These are phyloP conservation scores for Axis porcinus DNA, from an alignment of 2,113 vertebrate species.

Conservation along the genomic window DNA sequence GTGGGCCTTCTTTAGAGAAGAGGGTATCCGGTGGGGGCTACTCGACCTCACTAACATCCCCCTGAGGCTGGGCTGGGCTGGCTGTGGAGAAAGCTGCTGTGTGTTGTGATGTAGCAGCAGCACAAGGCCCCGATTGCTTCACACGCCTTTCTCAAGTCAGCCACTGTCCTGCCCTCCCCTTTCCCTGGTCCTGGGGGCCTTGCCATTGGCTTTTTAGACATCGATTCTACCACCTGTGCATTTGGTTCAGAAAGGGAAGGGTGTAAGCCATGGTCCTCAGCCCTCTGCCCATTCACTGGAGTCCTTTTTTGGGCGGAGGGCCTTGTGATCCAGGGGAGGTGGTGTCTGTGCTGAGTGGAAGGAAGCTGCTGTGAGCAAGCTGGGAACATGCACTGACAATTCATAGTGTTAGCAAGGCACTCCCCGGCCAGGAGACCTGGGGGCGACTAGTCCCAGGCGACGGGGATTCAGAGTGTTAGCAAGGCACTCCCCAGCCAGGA, in stretches of 20 bases:
- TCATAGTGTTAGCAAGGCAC: no score
- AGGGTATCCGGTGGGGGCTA: neutral
- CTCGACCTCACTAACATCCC: neutral
- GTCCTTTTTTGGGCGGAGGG: neutral
- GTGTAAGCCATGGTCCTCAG: neutral
- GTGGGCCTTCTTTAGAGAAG: neutral
- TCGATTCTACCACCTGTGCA: neutral
- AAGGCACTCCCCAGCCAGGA: neutral
- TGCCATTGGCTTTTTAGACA: no score
- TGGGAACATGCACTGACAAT: accelerated
- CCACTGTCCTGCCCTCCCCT: neutral
- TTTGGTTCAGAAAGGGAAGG: neutral
- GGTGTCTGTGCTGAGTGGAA: neutral
- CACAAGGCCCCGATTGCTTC: no score
- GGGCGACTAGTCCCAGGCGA: no score
- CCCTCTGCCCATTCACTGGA: neutral
- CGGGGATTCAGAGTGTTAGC: no score
- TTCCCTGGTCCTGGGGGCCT: neutral
- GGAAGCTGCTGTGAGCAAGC: neutral
- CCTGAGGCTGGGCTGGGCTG: neutral
- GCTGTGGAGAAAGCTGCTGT: neutral
- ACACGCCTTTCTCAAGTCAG: neutral
- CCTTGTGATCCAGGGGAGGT: neutral
- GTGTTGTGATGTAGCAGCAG: neutral
- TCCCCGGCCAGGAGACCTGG: no score